These are phyloP conservation scores for Halictus rubicundus DNA, from an alignment of 1,140 invertebrate species.

Conservation along the genomic window DNA sequence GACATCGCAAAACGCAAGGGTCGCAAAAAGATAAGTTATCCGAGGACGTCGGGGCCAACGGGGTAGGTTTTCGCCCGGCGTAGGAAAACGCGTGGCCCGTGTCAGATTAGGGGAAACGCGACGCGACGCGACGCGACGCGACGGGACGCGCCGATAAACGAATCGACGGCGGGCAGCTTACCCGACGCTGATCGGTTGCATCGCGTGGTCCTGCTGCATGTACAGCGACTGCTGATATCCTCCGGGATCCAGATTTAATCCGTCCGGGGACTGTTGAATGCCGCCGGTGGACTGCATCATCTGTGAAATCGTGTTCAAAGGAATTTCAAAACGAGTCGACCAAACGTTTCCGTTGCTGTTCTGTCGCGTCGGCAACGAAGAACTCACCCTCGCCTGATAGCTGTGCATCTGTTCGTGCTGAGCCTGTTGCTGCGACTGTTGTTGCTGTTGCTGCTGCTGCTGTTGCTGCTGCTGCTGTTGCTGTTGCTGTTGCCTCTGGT, in stretches of 20 bases:
- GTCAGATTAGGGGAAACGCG: too few species aligned
- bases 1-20: too few species aligned
- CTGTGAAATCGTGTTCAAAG: conserved; percentile 65
- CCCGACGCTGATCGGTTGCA: conserved; percentile 79
- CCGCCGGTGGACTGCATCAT: conserved; percentile 80
- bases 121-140: too few species aligned
- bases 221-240: conserved; percentile 87
- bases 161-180: conserved; percentile 58
- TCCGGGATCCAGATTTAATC: conserved; percentile 84
- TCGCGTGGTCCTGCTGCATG: conserved; percentile 80
- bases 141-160: too few species aligned
- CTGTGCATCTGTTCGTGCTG: conserved; percentile 80
- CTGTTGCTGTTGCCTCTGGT: conserved; percentile 81
- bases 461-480: too few species aligned
- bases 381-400: conserved; percentile 76
- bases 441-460: conserved; percentile 77
- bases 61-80: too few species aligned
- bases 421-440: conserved; percentile 46
- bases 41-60: too few species aligned
- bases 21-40: too few species aligned
- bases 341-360: too few species aligned
- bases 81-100: too few species aligned
- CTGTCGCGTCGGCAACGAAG: not conserved
- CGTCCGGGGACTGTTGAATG: conserved; percentile 86
- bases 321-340: not conserved